Evolutionary conservation across 1,140 invertebrate genomes (phyloP).

Genomic region (Colletes latitarsis): DNA sequence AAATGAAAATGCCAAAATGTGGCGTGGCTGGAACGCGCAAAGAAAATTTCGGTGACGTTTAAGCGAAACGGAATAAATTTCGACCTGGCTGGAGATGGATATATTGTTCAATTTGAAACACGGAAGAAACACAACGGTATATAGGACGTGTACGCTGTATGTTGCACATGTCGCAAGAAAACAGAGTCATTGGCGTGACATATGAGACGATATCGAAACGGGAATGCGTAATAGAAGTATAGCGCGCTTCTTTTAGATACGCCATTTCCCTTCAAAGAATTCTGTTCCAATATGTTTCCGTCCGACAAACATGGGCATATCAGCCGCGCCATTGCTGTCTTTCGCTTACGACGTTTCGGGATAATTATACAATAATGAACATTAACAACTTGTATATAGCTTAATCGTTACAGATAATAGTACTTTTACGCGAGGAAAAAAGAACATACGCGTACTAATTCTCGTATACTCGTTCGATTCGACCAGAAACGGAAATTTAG

Average conservation of each 20-base stretch:
- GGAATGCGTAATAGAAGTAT: constrained; percentile 65
- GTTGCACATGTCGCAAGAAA: constrained; percentile 77
- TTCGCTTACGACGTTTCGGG: not conserved
- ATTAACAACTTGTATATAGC: too few relatives aligned
- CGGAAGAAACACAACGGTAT: constrained; percentile 50
- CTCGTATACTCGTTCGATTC: too few relatives aligned
- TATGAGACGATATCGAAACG: constrained; percentile 75
- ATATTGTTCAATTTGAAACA: constrained; percentile 69
- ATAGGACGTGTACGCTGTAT: constrained; percentile 57
- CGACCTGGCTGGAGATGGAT: constrained; percentile 31
- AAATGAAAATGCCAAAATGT: not conserved
- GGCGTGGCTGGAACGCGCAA: not conserved
- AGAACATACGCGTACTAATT: not conserved
- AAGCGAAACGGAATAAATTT: constrained; percentile 71
- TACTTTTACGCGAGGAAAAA: not conserved
- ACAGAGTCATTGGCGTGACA: constrained; percentile 79
- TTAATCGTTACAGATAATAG: not conserved
- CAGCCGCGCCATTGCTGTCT: not conserved
- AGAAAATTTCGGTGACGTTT: not conserved
- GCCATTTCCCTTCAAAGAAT: constrained; percentile 27
- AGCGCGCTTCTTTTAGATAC: constrained; percentile 42
- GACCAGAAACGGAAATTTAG: too few relatives aligned
- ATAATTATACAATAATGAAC: not conserved
- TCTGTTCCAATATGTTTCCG: constrained; percentile 29
- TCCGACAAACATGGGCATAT: constrained; percentile 19